Evolutionary conservation across 2,113 vertebrate species (phyloP).

Genomic region (Leucopsar rothschildi): DNA sequence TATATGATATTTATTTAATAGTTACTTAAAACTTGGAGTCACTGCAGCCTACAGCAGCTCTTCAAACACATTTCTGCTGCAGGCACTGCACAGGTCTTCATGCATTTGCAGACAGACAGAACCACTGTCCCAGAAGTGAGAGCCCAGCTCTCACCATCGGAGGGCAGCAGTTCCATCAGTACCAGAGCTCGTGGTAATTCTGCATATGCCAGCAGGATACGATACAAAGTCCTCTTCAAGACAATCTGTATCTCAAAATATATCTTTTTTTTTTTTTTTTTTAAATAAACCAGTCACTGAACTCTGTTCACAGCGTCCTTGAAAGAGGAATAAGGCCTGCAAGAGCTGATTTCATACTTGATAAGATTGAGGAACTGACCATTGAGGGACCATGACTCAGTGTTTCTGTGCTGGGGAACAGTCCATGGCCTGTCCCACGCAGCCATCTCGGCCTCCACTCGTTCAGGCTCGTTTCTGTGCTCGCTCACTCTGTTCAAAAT

Average conservation of each 20-base stretch:
- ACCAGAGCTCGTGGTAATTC: not conserved
- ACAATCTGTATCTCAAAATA: not conserved
- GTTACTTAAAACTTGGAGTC: not conserved
- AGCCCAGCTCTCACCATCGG: not conserved
- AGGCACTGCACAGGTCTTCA: not conserved
- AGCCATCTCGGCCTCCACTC: not conserved
- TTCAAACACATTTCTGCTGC: rapidly evolving
- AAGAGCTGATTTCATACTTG: rapidly evolving
- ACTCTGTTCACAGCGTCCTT: not conserved
- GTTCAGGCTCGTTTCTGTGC: constrained; percentile 31
- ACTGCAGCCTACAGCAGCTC: not conserved
- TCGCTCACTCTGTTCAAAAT: constrained; percentile 49
- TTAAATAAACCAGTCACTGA: not conserved
- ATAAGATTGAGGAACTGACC: not conserved
- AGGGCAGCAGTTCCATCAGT: not conserved
- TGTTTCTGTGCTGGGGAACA: not conserved
- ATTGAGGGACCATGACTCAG: not conserved
- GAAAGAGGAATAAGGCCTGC: not conserved
- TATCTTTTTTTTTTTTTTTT: not conserved
- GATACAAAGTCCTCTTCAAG: not conserved
- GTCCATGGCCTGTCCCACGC: not conserved
- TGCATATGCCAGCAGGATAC: rapidly evolving
- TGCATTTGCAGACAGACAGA: not conserved
- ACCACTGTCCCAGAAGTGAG: not conserved
- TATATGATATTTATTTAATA: not conserved